phyloP scores from a whole-genome alignment of 2,113 vertebrate species.

The Malurus alboscapulatus region DNA sequence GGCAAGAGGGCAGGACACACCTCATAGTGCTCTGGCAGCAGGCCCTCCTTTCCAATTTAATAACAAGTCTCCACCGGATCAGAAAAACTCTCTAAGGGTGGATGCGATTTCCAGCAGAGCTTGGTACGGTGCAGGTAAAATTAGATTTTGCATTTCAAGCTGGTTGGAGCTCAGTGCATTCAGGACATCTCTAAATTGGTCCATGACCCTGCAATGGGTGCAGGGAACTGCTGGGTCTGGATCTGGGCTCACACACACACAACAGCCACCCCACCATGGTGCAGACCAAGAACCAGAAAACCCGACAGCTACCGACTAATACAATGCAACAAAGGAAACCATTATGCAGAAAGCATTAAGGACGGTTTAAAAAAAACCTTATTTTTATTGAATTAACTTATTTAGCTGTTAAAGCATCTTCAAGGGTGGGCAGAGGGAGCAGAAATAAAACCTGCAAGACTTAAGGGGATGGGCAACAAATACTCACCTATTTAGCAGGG shows the following conservation, averaged over 20 bases:
- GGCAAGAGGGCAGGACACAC: background rate
- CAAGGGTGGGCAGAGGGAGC: slow-evolving; percentile 32
- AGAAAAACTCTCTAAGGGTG: background rate
- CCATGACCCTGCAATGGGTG: background rate
- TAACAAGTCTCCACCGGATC: background rate
- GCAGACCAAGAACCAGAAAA: background rate
- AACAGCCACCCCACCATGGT: rapidly evolving
- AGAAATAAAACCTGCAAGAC: slow-evolving; percentile 31
- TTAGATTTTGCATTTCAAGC: background rate
- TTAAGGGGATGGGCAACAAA: slow-evolving; percentile 55
- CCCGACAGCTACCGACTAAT: background rate
- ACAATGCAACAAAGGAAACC: background rate
- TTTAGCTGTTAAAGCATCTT: slow-evolving; percentile 40
- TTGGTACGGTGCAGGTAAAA: background rate
- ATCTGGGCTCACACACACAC: background rate
- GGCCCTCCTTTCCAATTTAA: background rate
- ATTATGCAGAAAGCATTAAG: background rate
- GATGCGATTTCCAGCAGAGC: background rate
- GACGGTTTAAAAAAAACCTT: background rate
- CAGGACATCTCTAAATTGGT: rapidly evolving
- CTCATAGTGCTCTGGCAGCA: rapidly evolving
- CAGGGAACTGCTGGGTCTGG: background rate
- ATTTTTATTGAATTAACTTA: slow-evolving; percentile 39
- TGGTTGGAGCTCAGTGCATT: rapidly evolving
- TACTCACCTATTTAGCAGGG: slow-evolving; percentile 56